Evolutionary conservation across 2,888 invertebrate species (phyloP).

Genomic region (Andrena trimmerana): DNA sequence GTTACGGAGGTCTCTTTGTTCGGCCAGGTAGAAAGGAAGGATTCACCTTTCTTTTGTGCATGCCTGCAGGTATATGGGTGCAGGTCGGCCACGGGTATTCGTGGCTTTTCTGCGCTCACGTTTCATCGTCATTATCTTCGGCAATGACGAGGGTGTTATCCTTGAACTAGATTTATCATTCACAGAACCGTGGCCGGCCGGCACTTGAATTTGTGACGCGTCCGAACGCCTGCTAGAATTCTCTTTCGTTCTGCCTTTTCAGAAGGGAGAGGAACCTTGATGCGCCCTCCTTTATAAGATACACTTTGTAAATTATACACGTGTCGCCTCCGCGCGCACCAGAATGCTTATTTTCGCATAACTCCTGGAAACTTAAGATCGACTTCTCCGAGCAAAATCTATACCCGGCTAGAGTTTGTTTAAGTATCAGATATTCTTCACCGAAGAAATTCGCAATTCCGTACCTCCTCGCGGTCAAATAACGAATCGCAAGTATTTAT

Average conservation of each 20-base stretch:
- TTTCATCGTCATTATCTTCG: conserved; percentile 71
- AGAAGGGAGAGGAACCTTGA: conserved; percentile 5
- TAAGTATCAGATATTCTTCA: too few species aligned
- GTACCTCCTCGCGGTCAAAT: too few species aligned
- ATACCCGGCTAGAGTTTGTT: too few species aligned
- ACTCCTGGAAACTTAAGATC: too few species aligned
- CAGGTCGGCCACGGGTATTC: conserved; percentile 65
- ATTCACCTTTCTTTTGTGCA: conserved; percentile 72
- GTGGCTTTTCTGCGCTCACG: conserved; percentile 67
- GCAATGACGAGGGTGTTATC: conserved; percentile 76
- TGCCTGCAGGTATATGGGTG: conserved; percentile 70
- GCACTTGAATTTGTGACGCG: conserved; percentile 42
- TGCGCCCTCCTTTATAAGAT: neutral
- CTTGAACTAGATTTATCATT: conserved; percentile 76
- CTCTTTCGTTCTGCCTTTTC: conserved; percentile 21
- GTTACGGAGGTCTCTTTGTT: conserved; percentile 76
- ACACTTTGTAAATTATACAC: neutral
- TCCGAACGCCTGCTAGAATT: conserved; percentile 42
- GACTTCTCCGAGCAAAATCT: too few species aligned
- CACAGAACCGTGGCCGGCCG: conserved; percentile 43
- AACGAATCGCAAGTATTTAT: too few species aligned
- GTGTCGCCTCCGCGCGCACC: neutral
- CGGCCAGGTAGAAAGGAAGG: conserved; percentile 77
- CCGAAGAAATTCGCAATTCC: too few species aligned
- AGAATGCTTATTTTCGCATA: neutral